Base-by-base conservation (phyloP, 2,888 invertebrate species). In the Antitype chi region DNA sequence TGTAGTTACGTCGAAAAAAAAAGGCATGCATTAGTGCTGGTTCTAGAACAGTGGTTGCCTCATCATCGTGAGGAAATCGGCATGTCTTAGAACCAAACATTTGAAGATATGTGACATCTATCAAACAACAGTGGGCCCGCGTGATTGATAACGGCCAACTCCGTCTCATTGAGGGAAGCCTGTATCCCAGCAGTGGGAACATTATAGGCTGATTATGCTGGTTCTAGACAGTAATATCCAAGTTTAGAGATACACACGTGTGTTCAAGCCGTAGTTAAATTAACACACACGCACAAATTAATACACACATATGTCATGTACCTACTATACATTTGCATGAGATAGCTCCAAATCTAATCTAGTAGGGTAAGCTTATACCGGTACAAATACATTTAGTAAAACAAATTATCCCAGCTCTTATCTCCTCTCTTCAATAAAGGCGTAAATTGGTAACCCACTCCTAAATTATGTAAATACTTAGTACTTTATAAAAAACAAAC, bases 401-500 rank as follows among this genome's bases (percentile, higher is more conserved):
- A 76, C 69, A 80, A 86, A 84, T 77, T 74, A 78, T 77, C 47
- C 49, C 59, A 71, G 66, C 64, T 59, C 62, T 80, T 77, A 75
- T 74, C 59, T 66, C 20, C 25, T 68, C 66, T 67, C 57, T 71
- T 78, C 75, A 73, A 69, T 66, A 74, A 49, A 73, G 23, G 38
- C 53, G 70, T 76, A 81, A 78, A 85, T 87, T 83, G 70, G 76
- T 74, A 87, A 78, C 59, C 74, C 74, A 75, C 63, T 77, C 57
- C 28, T 68, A 74, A 17, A 66, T 77, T 81, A 81, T 73, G 60
- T 66, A 78, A 78, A 76, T 78, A 55, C 67, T 32, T 67, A 74
- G 57, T 75, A 74, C 70, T 82, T 76, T 73, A 53, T 70, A 74
- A 81, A 74, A 83, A 86, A 79, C 79, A 87, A 84, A 80, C 71